Evolutionary conservation across 2,113 vertebrate genomes (phyloP), one percentile per base, ranked within the genome.

Genomic region (Rhinopithecus roxellana): DNA sequence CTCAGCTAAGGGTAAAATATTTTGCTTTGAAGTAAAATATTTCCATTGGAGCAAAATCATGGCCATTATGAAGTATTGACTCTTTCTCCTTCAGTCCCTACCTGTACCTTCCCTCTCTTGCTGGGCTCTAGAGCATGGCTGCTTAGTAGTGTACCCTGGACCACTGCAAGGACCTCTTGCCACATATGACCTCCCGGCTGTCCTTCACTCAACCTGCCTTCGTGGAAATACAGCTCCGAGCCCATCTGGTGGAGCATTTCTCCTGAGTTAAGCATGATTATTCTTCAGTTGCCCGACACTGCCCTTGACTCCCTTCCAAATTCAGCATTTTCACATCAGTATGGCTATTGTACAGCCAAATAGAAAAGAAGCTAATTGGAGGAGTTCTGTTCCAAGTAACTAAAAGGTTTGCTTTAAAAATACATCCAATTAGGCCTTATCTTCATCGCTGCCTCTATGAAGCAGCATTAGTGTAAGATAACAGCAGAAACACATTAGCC

Each of bases 341-440:
- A 40, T 59, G 88, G 52, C 38, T 69, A 74, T 18, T 43, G 55
- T 74, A 91, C 50, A 72, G 78, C 20, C 94, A 83, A 82, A 92
- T 30, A 78, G 32, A 72, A 85, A 92, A 79, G 88, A 89, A 96
- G 45, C 55, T 97, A 96, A 98, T 55, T 80, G 91, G 89, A 86
- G 90, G 61, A 97, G 94, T 80, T 97, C 86, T 92, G 89, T 32
- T 81, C 90, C 79, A 95, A 96, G 92, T 89, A 95, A 94, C 96
- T 97, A 96, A 98, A 97, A 98, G 95, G 83, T 96, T 97, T 96
- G 85, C 94, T 96, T 96, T 92, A 95, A 94, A 98, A 97, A 96
- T 86, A 97, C 69, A 94, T 91, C 94, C 97, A 97, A 87, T 97
- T 98, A 97, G 59, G 79, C 8, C 90, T 96, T 97, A 91, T 97